These are phyloP conservation scores for Ahaetulla prasina DNA, from an alignment of 2,113 vertebrate genomes.

Conservation along the genomic window DNA sequence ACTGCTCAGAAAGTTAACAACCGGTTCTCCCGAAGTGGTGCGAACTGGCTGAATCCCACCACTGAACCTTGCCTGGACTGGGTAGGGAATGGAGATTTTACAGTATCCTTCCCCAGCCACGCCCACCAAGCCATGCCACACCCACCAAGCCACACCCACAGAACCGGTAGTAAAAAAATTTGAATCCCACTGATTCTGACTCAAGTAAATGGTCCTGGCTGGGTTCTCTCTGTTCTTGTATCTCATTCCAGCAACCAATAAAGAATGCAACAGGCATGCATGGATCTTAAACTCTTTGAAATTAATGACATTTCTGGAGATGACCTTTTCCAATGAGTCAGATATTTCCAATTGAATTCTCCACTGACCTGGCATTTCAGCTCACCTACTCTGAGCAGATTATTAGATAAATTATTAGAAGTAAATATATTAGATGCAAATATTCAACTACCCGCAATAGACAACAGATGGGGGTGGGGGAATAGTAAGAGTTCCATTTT, in stretches of 20 bases:
- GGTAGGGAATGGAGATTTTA: too few relatives aligned
- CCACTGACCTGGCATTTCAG: background rate
- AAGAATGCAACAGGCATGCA: background rate
- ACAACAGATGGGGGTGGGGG: background rate
- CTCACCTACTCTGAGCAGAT: background rate
- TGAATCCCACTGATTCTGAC: background rate
- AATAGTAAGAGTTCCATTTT: background rate
- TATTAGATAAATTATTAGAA: too few relatives aligned
- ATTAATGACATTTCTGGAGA: background rate
- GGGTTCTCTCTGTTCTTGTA: background rate
- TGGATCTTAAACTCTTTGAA: background rate
- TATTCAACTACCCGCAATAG: background rate
- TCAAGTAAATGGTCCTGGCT: background rate
- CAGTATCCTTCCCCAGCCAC: too few relatives aligned
- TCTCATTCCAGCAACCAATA: background rate
- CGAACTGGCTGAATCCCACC: too few relatives aligned
- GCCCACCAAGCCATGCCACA: too few relatives aligned
- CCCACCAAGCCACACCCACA: too few relatives aligned
- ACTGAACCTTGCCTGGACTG: too few relatives aligned
- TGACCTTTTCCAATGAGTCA: background rate
- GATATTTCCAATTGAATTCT: background rate
- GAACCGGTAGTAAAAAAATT: too few relatives aligned
- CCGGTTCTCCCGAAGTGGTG: too few relatives aligned
- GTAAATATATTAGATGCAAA: background rate
- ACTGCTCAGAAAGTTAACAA: too few relatives aligned